Evolutionary conservation across 2,888 invertebrate species (phyloP), one percentile per base, ranked within the genome.

Genomic region (Melinaea marsaeus): DNA sequence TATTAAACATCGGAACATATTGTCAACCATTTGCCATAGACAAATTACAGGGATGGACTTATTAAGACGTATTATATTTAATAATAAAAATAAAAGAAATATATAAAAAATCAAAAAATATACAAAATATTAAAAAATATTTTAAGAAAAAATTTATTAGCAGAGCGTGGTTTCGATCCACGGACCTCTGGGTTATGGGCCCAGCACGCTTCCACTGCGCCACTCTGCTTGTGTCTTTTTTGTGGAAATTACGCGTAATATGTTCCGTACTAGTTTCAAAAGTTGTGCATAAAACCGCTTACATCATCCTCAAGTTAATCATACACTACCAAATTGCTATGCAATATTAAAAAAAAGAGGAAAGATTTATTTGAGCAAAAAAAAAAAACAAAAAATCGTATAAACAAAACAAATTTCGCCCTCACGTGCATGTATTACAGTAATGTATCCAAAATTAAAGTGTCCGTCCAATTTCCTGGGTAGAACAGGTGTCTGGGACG

Each of bases 161-260:
- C 94, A 94, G 94, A 94, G 94, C 95, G 94, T 95, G 94, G 95
- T 95, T 95, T 95, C 95, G 94, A 95, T 95, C 95, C 94, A 95
- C 95, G 95, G 95, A 95, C 94, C 95, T 95, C 95, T 95, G 95
- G 95, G 94, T 95, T 94, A 94, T 94, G 94, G 94, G 94, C 94
- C 94, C 94, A 94, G 94, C 94, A 94, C 94, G 94, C 94, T 94
- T 94, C 94, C 94, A 93, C 94, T 94, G 94, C 94, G 94, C 94
- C 94, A 94, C 94, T 94, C 94, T 94, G 94, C 94, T 94, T 66
- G 69, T 48, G 5, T 0, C 3, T 6, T 2, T 3, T 2, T 3
- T 4, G 51, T 9, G 3, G 51, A 51, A 51, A 51, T 51, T n/a
- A 51, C 51, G 32, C 42, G 11, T 9, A 7, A 42, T 42, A 42